Evolutionary conservation across 2,888 invertebrate species (phyloP).

Genomic region (Hoplodrina blanda): DNA sequence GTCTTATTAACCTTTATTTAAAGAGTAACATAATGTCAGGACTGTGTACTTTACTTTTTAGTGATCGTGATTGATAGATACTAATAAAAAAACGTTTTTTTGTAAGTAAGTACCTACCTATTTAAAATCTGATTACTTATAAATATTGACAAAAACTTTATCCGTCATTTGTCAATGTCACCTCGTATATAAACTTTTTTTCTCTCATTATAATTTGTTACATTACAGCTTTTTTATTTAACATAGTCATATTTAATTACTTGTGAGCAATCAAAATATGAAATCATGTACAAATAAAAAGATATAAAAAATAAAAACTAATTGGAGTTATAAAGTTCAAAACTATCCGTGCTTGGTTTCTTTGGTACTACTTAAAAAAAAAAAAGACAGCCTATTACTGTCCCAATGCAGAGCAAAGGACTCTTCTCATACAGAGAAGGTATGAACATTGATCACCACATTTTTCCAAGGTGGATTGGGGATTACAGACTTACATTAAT

Average conservation of each 20-base stretch:
- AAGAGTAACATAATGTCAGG: neutral
- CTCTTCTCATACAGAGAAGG: too few relatives aligned
- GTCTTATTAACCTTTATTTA: too few relatives aligned
- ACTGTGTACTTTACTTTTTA: neutral
- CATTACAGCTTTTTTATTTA: neutral
- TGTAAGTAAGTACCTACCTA: neutral
- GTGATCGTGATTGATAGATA: neutral
- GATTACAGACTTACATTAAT: too few relatives aligned
- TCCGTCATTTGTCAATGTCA: constrained; percentile 36
- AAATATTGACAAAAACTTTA: constrained; percentile 25
- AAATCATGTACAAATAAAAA: constrained; percentile 5
- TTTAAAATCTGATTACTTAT: constrained; percentile 5
- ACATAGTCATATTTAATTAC: constrained; percentile 6
- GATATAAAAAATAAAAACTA: neutral
- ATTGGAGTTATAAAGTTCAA: neutral
- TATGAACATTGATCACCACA: too few relatives aligned
- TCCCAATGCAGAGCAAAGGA: too few relatives aligned
- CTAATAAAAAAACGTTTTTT: neutral
- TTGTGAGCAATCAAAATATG: constrained; percentile 14
- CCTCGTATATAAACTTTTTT: constrained; percentile 7
- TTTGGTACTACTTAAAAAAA: too few relatives aligned
- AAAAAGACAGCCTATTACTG: too few relatives aligned
- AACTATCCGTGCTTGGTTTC: neutral
- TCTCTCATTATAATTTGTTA: neutral
- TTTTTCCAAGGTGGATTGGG: too few relatives aligned